Base-by-base conservation (phyloP, 2,888 invertebrate genomes). In the Xestia ashworthii region DNA sequence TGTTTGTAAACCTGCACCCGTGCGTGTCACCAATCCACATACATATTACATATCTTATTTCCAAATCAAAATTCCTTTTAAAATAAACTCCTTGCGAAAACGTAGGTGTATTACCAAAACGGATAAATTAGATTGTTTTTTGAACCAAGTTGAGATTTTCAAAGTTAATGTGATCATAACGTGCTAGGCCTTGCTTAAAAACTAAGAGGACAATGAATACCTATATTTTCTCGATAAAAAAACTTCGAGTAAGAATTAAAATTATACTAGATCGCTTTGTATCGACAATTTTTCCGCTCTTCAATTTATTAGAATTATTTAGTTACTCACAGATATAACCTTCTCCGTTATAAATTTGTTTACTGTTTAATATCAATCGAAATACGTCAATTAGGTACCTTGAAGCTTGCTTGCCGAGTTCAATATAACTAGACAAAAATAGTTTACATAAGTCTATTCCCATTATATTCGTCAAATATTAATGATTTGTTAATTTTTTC, bases 131-230 rank as follows among this genome's bases (percentile, higher is more conserved):
- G 46, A 53, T 60, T 55, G 44, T 32, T 38, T 76, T 60, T 41
- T 25, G 2, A 25, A 41, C 80, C 41, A 48, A 48, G 19, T 66
- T 60, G 25, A 41, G 53, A 81, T 65, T 41, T 71, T 81, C 41
- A 81, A 76, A 80, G 75, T 60, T 60, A 80, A 80, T 70, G 46
- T 50, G 48, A 44, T 74, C 19, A 22, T 74, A 53, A 32, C n/a
- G 60, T 69, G 19, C 19, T 64, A 58, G 48, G 62, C 58, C 58
- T 58, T 64, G 55, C 12, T 9, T 12, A 48, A 68, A 38, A 53
- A 70, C 25, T 3, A 48, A 12, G n/a, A 62, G 32, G 53, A 32
- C 32, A 48, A 25, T 12, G n/a, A 44, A 64, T n/a, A n/a, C n/a
- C n/a, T n/a, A 53, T 44, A 32, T 44, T 64, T 44, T 44, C 12